Evolutionary conservation across 2,888 invertebrate species (phyloP).

Genomic region (Drosophila diplacantha): DNA sequence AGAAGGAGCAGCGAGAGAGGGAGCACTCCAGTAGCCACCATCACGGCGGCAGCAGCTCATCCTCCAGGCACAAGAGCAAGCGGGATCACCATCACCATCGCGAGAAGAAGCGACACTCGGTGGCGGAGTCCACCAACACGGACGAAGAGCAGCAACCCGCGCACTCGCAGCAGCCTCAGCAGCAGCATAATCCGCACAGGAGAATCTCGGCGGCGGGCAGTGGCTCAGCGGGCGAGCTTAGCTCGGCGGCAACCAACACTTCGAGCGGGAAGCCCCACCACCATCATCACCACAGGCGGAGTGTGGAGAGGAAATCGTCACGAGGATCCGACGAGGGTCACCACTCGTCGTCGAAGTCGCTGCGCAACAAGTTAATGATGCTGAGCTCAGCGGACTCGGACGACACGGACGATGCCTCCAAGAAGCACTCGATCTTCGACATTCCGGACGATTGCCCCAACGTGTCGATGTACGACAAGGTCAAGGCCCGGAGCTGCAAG

Average conservation of each 20-base stretch:
- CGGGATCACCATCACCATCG: slow-evolving; percentile 75
- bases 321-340: slow-evolving; percentile 66
- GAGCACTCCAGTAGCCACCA: slow-evolving; percentile 48
- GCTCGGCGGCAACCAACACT: slow-evolving; percentile 44
- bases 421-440: slow-evolving; percentile 94
- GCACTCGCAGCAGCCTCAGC: slow-evolving; percentile 27
- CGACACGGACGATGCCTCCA: slow-evolving; percentile 79
- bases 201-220: slow-evolving; percentile 64
- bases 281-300: slow-evolving; percentile 55
- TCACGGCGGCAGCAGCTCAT: slow-evolving; percentile 60
- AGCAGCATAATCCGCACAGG: slow-evolving; percentile 55
- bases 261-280: slow-evolving; percentile 57
- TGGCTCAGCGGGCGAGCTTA: slow-evolving; percentile 63
- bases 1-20: slow-evolving; percentile 31
- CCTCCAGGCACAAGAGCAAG: slow-evolving; percentile 73
- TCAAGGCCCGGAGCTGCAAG: slow-evolving; percentile 94
- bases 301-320: slow-evolving; percentile 67
- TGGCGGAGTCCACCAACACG: slow-evolving; percentile 63
- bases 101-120: slow-evolving; percentile 75
- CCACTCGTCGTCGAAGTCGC: slow-evolving; percentile 62
- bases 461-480: slow-evolving; percentile 98
- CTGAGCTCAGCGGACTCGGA: slow-evolving; percentile 87
- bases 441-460: slow-evolving; percentile 91
- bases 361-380: slow-evolving; percentile 75
- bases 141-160: slow-evolving; percentile 62